These are phyloP conservation scores for Spinus olivaceus DNA, from an alignment of 2,797 vertebrate genomes.

Conservation along the genomic window DNA sequence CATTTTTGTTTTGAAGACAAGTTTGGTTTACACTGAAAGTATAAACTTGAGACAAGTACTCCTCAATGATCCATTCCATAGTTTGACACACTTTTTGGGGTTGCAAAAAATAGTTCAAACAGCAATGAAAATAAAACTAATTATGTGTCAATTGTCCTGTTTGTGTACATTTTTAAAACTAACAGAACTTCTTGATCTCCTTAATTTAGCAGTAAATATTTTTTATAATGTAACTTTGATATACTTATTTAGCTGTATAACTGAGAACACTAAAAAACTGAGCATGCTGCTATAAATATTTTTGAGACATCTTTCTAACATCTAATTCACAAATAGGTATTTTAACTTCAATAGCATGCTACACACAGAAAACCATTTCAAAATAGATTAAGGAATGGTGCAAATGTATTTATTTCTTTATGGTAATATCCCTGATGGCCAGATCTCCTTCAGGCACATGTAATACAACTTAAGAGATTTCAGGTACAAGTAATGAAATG, in stretches of 20 bases:
- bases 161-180: background rate
- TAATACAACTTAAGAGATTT: background rate
- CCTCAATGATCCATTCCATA: background rate
- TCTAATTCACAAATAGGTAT: background rate
- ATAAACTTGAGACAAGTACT: background rate
- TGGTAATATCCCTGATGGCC: background rate
- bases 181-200: background rate
- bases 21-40: background rate
- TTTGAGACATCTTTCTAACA: background rate
- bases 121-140: background rate
- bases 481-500: background rate
- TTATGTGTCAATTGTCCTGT: background rate
- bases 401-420: background rate
- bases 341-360: background rate
- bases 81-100: background rate
- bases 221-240: background rate
- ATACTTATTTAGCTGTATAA: background rate
- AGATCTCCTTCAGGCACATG: background rate
- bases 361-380: background rate
- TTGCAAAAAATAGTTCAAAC: background rate
- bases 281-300: background rate
- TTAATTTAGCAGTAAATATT: background rate
- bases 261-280: background rate
- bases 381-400: background rate
- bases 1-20: background rate